Evolutionary conservation across 2,113 vertebrate genomes (phyloP).

Genomic region (Shinisaurus crocodilurus): DNA sequence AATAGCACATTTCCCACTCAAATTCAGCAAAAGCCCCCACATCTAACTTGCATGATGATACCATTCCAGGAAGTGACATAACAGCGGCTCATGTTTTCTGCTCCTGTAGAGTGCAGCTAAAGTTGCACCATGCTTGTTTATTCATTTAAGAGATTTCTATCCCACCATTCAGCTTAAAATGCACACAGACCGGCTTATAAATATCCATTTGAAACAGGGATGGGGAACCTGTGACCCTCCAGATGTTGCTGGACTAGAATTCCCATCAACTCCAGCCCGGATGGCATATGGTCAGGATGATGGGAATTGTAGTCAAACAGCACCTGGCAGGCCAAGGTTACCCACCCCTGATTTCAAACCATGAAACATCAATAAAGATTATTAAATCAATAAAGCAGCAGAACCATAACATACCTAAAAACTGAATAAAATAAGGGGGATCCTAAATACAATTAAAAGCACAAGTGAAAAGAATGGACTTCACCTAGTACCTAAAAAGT

Average conservation of each 20-base stretch:
- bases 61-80: not conserved
- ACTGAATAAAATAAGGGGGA: not conserved
- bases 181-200: not conserved
- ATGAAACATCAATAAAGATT: not conserved
- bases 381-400: not conserved
- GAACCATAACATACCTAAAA: not conserved
- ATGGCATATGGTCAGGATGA: no score
- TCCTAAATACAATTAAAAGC: not conserved
- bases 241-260: no score
- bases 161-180: not conserved
- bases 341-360: no score
- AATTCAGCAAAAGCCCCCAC: not conserved
- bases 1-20: not conserved
- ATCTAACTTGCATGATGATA: not conserved
- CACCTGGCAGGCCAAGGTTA: no score
- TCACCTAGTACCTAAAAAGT: not conserved
- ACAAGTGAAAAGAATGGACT: no score
- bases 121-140: not conserved
- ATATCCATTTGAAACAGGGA: no score
- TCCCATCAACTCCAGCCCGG: no score
- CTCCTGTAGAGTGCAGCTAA: not conserved
- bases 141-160: not conserved
- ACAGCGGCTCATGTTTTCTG: not conserved
- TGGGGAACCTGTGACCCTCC: no score
- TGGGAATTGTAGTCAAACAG: no score